Conservation (phyloP, 2,113 vertebrate species). For the Corythoichthys intestinalis region DNA sequence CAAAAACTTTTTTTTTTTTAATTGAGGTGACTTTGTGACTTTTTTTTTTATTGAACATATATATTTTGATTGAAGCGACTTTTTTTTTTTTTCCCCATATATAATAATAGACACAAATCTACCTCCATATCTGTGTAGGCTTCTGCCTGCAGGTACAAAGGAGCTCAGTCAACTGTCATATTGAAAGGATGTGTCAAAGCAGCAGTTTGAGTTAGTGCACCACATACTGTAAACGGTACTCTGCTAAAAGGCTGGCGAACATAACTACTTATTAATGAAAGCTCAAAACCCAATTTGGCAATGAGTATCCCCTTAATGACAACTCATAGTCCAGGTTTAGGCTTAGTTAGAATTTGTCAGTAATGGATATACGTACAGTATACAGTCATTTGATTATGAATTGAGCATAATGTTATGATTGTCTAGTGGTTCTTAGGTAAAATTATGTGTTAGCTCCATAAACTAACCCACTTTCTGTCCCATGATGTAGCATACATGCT, state of each 20-base stretch:
- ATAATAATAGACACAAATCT: constrained; percentile 6
- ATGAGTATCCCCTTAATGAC: not conserved
- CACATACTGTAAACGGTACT: not conserved
- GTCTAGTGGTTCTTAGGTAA: not conserved
- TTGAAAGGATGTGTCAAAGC: constrained; percentile 6
- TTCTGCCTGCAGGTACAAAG: not conserved
- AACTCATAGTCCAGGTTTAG: too few species aligned
- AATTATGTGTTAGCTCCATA: not conserved
- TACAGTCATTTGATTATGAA: not conserved
- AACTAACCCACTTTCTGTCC: not conserved
- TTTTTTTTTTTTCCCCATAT: not conserved
- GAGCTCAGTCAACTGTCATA: constrained; percentile 4
- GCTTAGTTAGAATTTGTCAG: too few species aligned
- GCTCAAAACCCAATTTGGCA: not conserved
- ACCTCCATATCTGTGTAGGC: not conserved
- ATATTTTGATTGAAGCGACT: not conserved
- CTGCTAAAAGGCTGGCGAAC: not conserved
- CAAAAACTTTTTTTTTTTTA: too few species aligned
- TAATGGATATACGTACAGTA: too few species aligned
- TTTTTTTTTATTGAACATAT: too few species aligned
- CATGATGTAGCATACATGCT: not conserved
- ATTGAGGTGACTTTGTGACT: too few species aligned
- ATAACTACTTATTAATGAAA: not conserved
- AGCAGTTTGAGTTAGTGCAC: not conserved
- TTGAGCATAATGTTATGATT: not conserved